Evolutionary conservation across 35 echinoderm and acorn worm genomes (phyloP).

Genomic region (Nesometra sesokonis): DNA sequence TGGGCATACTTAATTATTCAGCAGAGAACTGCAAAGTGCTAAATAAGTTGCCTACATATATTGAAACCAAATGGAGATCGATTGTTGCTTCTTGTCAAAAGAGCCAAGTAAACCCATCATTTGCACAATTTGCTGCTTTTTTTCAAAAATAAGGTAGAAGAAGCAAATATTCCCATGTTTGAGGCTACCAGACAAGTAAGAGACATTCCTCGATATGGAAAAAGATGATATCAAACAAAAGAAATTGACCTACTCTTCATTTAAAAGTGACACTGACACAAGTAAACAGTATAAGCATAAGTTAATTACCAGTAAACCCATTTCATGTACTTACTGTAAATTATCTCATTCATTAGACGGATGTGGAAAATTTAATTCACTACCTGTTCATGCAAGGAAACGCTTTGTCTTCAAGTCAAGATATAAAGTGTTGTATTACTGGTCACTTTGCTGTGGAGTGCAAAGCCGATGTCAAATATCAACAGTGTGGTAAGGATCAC

Average conservation of each 20-base stretch:
- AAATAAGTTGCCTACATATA: constrained; percentile 1
- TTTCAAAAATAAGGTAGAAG: too few species aligned
- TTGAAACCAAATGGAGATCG: constrained; percentile 22
- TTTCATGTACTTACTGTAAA: not conserved
- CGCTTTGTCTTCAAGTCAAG: not conserved
- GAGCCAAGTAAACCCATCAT: not conserved
- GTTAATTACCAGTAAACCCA: too few species aligned
- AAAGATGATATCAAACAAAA: not conserved
- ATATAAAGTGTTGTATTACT: not conserved
- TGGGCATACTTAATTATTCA: not conserved
- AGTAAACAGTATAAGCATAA: too few species aligned
- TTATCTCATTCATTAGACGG: not conserved
- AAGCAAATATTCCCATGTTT: constrained; percentile 18
- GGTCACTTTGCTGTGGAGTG: not conserved
- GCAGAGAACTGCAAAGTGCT: not conserved
- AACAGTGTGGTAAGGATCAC: not conserved
- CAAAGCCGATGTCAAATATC: not conserved
- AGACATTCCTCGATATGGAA: not conserved
- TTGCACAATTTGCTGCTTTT: constrained; percentile 5
- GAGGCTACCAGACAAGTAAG: not conserved
- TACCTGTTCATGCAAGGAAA: not conserved
- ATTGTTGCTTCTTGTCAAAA: not conserved
- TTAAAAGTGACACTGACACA: not conserved
- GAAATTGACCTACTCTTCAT: not conserved
- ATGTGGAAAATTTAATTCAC: not conserved